Conservation (phyloP, 2,113 vertebrate species). For the Chaetops frenatus region DNA sequence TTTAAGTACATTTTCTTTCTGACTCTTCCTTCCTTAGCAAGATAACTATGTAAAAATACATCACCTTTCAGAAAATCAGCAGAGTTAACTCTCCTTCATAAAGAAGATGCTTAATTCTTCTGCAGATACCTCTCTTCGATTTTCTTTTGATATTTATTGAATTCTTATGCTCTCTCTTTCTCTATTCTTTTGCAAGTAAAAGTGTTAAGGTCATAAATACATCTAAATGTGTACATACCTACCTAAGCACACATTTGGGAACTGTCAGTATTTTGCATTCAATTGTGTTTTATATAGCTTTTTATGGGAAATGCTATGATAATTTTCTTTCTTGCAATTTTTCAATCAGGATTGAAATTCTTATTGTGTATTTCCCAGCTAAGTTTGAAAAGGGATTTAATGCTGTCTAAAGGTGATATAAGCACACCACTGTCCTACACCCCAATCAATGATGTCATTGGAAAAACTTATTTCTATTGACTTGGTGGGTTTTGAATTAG, state of each 20-base stretch:
- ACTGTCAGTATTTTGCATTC: neutral
- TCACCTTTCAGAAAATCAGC: conserved; percentile 34
- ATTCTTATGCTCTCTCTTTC: neutral
- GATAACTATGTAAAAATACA: conserved; percentile 12
- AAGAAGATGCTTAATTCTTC: conserved; percentile 36
- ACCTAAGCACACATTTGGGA: neutral
- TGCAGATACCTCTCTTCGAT: neutral
- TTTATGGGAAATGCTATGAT: neutral
- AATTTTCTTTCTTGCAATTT: neutral
- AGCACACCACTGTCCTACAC: neutral
- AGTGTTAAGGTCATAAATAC: neutral
- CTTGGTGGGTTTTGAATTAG: neutral
- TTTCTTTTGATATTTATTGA: neutral
- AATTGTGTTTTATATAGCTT: neutral
- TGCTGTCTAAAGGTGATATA: neutral
- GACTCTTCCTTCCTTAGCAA: neutral
- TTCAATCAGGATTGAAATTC: neutral
- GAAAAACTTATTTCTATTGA: neutral
- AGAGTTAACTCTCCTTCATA: conserved; percentile 5
- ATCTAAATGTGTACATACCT: neutral
- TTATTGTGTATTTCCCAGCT: neutral
- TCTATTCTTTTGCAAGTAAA: neutral
- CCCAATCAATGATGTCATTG: neutral
- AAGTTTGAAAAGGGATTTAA: neutral
- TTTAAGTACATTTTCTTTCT: neutral